Evolutionary conservation across 92 coral and sea anemone species (phyloP).

Genomic region (Pocillopora meandrina): DNA sequence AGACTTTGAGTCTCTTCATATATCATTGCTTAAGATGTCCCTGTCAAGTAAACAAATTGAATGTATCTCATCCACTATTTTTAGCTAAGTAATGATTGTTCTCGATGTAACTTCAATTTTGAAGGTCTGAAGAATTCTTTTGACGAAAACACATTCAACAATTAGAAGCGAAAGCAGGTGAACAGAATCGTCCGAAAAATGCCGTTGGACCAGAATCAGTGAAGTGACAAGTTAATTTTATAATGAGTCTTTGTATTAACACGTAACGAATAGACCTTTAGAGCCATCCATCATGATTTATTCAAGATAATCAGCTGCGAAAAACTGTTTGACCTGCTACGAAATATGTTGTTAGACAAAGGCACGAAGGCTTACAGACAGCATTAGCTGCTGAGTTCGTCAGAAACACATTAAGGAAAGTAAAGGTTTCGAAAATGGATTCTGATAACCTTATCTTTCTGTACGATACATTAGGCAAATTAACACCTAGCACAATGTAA

Average conservation of each 20-base stretch:
- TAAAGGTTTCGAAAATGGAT: too few relatives aligned
- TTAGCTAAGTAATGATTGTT: too few relatives aligned
- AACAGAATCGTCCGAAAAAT: too few relatives aligned
- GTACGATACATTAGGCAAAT: neutral
- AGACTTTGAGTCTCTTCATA: too few relatives aligned
- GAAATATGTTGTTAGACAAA: neutral
- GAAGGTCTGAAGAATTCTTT: too few relatives aligned
- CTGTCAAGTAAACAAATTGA: too few relatives aligned
- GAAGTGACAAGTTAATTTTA: neutral
- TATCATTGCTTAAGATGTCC: too few relatives aligned
- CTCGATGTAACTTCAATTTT: too few relatives aligned
- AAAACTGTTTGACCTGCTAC: neutral
- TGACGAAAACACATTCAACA: too few relatives aligned
- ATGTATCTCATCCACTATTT: too few relatives aligned
- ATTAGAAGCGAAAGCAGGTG: too few relatives aligned
- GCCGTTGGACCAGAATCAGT: neutral
- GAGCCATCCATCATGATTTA: neutral
- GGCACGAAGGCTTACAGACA: too few relatives aligned
- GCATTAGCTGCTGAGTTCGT: neutral
- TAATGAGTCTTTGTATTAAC: neutral
- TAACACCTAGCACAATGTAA: neutral
- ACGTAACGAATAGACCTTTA: neutral
- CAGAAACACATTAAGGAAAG: slow-evolving; percentile 1
- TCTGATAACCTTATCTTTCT: neutral
- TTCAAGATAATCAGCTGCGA: neutral